A percentile compares a stretch with the other conserved stretches of the same genome.
These are phyloP conservation scores for Nasonovia ribisnigri DNA, from an alignment of 2,888 invertebrate genomes.

Conservation along the genomic window DNA sequence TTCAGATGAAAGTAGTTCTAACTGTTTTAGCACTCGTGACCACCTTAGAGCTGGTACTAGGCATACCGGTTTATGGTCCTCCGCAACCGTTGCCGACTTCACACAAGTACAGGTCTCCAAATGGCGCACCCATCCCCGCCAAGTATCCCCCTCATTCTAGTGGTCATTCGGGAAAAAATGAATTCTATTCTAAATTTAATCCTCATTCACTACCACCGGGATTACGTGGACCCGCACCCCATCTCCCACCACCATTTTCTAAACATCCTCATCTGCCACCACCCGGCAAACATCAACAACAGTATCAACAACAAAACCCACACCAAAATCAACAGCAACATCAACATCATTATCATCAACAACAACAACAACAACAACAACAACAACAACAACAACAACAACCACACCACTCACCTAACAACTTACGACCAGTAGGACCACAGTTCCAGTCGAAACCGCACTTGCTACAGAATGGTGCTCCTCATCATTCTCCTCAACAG, in stretches of 20 bases:
- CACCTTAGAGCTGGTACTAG: constrained; percentile 15
- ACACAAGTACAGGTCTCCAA: constrained; percentile 28
- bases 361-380: background rate
- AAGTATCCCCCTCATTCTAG: constrained; percentile 33
- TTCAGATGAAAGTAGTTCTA: constrained; percentile 45
- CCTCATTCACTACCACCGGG: constrained; percentile 48
- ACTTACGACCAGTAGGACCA: constrained; percentile 67
- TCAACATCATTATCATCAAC: constrained; percentile 70
- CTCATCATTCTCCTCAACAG: constrained; percentile 68
- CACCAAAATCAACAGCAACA: background rate
- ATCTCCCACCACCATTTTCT: constrained; percentile 9
- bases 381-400: constrained; percentile 69
- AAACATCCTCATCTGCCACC: constrained; percentile 68
- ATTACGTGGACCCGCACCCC: background rate
- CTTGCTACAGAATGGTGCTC: constrained; percentile 66
- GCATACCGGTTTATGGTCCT: constrained; percentile 45
- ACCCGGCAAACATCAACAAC: constrained; percentile 65
- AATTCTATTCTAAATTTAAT: constrained; percentile 68
- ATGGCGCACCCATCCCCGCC: constrained; percentile 43
- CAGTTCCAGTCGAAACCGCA: constrained; percentile 65
- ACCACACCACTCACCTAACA: constrained; percentile 70
- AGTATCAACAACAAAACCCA: constrained; percentile 68
- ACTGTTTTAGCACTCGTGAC: constrained; percentile 6
- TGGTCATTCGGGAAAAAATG: constrained; percentile 67
- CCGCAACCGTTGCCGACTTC: constrained; percentile 24